phyloP scores from a whole-genome alignment of 1,140 invertebrate species.

The Fopius arisanus region DNA sequence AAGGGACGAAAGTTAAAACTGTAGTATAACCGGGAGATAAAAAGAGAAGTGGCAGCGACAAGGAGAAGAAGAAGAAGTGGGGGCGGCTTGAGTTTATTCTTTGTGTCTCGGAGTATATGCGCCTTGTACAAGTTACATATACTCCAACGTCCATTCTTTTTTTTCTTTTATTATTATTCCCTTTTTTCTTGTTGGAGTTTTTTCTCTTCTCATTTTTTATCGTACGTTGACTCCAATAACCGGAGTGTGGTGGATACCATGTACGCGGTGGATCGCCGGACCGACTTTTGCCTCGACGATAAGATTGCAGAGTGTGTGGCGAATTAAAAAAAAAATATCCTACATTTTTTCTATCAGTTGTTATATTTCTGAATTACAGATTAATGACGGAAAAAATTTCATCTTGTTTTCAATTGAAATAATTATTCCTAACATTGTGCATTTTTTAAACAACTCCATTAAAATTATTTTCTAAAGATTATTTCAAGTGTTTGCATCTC shows the following conservation, averaged over 20 bases:
- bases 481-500: not conserved
- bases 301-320: constrained; percentile 13
- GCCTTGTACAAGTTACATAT: constrained; percentile 8
- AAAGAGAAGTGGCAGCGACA: constrained; percentile 11
- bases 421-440: not conserved
- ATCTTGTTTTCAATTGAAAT: too few relatives aligned
- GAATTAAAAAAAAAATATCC: not conserved
- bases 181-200: not conserved
- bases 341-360: too few relatives aligned
- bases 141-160: not conserved
- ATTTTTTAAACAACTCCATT: not conserved
- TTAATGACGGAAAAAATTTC: too few relatives aligned
- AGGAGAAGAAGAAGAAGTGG: constrained; percentile 13
- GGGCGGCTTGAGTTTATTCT: constrained; percentile 31
- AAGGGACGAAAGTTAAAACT: constrained; percentile 10
- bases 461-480: not conserved
- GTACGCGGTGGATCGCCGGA: constrained; percentile 25
- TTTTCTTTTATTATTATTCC: constrained; percentile 8
- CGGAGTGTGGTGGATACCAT: not conserved
- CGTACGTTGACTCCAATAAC: constrained; percentile 35
- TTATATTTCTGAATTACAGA: too few relatives aligned
- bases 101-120: constrained; percentile 28
- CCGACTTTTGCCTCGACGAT: constrained; percentile 21
- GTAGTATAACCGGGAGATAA: not conserved
- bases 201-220: constrained; percentile 31